phyloP scores from a whole-genome alignment of 2,797 vertebrate genomes.

The Lagocephalus sceleratus region DNA sequence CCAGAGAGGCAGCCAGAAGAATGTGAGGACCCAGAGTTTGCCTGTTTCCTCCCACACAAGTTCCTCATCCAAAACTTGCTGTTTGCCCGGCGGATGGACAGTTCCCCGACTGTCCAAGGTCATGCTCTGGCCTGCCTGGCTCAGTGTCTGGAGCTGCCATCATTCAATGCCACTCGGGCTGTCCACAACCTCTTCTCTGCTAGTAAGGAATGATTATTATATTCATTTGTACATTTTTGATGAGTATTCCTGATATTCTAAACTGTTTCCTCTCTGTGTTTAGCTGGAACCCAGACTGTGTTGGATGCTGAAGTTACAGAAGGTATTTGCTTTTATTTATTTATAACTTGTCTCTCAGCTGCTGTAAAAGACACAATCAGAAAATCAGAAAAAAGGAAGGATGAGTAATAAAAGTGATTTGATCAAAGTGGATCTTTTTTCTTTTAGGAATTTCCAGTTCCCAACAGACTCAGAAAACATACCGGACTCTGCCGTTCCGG shows the following conservation, averaged over 20 bases:
- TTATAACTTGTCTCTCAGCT: not conserved
- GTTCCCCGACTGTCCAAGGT: conserved; percentile 82
- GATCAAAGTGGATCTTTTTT: not conserved
- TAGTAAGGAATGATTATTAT: conserved; percentile 70
- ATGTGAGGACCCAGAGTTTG: conserved; percentile 64
- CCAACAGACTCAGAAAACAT: conserved; percentile 63
- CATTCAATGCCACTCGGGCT: conserved; percentile 64
- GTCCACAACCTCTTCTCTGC: conserved; percentile 80
- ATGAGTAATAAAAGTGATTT: not conserved
- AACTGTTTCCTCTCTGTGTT: conserved; percentile 4
- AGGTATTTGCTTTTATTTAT: conserved; percentile 49
- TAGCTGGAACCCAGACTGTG: conserved; percentile 57
- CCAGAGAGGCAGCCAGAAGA: conserved; percentile 72
- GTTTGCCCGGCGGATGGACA: conserved; percentile 83
- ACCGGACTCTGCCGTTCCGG: conserved; percentile 68
- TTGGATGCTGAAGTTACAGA: conserved; percentile 59
- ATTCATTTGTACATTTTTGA: too few relatives aligned
- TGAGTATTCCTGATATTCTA: too few relatives aligned
- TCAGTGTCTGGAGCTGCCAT: conserved; percentile 82
- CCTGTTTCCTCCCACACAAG: conserved; percentile 79
- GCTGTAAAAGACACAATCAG: not conserved
- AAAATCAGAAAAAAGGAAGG: too few relatives aligned
- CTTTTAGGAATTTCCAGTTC: conserved; percentile 29
- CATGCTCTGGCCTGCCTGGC: conserved; percentile 86
- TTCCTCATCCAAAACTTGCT: conserved; percentile 87